phyloP scores from a whole-genome alignment of 2,797 vertebrate species.

The Sebastes nivosus region DNA sequence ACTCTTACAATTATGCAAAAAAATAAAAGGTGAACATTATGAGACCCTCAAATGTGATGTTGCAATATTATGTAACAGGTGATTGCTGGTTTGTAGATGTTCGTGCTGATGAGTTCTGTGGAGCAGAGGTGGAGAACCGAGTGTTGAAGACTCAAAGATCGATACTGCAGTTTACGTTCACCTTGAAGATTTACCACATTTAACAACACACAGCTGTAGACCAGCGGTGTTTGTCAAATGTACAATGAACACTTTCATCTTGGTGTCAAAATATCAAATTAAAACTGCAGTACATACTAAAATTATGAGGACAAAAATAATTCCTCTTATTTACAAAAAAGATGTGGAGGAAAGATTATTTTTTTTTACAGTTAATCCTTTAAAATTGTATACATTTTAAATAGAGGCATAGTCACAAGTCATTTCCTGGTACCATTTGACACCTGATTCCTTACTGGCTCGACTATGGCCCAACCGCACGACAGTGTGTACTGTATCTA shows the following conservation, averaged over 20 bases:
- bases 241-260: conserved; percentile 1
- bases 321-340: conserved; percentile 54
- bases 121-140: conserved; percentile 66
- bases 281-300: conserved; percentile 52
- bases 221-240: conserved; percentile 9
- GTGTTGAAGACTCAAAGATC: conserved; percentile 32
- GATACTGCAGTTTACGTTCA: conserved; percentile 55
- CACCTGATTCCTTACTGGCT: conserved; percentile 95
- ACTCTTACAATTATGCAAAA: background rate
- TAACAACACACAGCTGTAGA: conserved; percentile 24
- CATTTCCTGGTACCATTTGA: conserved; percentile 95
- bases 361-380: conserved; percentile 50
- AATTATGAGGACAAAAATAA: conserved; percentile 24
- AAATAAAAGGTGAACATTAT: background rate
- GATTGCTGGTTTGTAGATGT: background rate
- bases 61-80: background rate
- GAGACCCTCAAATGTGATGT: background rate
- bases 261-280: conserved; percentile 19
- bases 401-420: conserved; percentile 85
- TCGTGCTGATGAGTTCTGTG: conserved; percentile 19
- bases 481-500: conserved; percentile 95
- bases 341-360: conserved; percentile 1
- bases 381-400: conserved; percentile 77
- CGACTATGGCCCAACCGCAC: conserved; percentile 91
- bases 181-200: background rate